These are phyloP conservation scores for Drosophila micromelanica DNA, from an alignment of 1,140 invertebrate genomes.

Conservation along the genomic window DNA sequence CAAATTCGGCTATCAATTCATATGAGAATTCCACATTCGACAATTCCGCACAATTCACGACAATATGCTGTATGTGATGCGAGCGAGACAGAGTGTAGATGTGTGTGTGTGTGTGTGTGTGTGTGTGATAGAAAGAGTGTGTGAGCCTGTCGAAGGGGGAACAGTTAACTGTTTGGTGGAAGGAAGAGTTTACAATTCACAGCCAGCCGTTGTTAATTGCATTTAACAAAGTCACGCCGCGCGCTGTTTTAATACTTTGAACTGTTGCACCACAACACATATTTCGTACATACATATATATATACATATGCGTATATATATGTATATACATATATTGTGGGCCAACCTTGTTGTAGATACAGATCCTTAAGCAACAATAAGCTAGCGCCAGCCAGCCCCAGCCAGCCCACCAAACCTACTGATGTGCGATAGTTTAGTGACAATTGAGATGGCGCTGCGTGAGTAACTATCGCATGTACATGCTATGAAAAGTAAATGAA, in stretches of 20 bases:
- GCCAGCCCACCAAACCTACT: constrained; percentile 44
- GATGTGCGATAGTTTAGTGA: constrained; percentile 44
- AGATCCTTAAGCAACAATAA: constrained; percentile 53
- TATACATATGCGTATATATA: too few relatives aligned
- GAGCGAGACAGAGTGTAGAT: constrained; percentile 1
- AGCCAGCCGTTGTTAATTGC: constrained; percentile 40
- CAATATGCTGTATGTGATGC: constrained; percentile 34
- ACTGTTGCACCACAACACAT: constrained; percentile 61
- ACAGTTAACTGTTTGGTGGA: constrained; percentile 21
- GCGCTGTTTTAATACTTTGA: constrained; percentile 46
- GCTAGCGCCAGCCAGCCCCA: constrained; percentile 33
- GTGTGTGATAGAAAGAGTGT: constrained; percentile 14
- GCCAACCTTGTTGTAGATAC: constrained; percentile 60
- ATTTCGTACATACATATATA: constrained; percentile 39
- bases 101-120: too few relatives aligned
- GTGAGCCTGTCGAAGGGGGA: constrained; percentile 32
- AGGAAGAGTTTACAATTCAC: constrained; percentile 24
- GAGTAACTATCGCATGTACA: constrained; percentile 9
- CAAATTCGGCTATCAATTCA: constrained; percentile 29
- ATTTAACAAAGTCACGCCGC: constrained; percentile 46
- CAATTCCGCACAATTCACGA: constrained; percentile 38
- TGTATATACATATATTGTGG: constrained; percentile 43
- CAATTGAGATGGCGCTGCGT: constrained; percentile 6
- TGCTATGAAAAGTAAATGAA: not conserved
- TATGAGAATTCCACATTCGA: constrained; percentile 42